A percentile compares a stretch with the other conserved stretches of the same genome.
Evolutionary conservation across 2,888 invertebrate genomes (phyloP).

Genomic region (Sphinx pinastri): DNA sequence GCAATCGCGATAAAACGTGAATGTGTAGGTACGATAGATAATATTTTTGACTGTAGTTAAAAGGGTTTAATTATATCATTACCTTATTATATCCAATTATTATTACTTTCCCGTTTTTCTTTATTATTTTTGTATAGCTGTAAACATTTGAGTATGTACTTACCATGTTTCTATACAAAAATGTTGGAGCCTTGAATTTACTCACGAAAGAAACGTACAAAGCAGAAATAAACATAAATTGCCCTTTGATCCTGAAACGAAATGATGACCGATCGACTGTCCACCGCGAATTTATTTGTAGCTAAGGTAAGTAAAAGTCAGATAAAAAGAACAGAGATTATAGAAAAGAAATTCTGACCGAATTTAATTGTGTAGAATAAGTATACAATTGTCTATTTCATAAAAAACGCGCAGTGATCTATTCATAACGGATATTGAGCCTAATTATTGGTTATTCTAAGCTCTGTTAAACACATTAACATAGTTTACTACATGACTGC

Average conservation of each 20-base stretch:
- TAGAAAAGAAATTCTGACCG: not conserved
- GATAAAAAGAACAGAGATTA: conserved; percentile 7
- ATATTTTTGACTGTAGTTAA: too few species aligned
- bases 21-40: too few species aligned
- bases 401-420: too few species aligned
- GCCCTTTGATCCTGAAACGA: conserved; percentile 28
- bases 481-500: too few species aligned
- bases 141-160: not conserved
- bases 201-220: conserved; percentile 33
- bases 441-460: too few species aligned
- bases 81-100: too few species aligned
- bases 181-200: conserved; percentile 35
- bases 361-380: not conserved
- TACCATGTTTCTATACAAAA: not conserved
- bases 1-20: too few species aligned
- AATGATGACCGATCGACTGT: conserved; percentile 30
- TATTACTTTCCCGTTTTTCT: too few species aligned
- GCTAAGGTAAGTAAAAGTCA: conserved; percentile 12
- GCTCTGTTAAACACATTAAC: too few species aligned
- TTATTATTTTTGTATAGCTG: too few species aligned
- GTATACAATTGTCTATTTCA: not conserved
- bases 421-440: too few species aligned
- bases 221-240: conserved; percentile 16
- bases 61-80: too few species aligned
- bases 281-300: not conserved